Base-by-base conservation (phyloP, 1,140 invertebrate species). In the Panagrolaimus sp. region DNA sequence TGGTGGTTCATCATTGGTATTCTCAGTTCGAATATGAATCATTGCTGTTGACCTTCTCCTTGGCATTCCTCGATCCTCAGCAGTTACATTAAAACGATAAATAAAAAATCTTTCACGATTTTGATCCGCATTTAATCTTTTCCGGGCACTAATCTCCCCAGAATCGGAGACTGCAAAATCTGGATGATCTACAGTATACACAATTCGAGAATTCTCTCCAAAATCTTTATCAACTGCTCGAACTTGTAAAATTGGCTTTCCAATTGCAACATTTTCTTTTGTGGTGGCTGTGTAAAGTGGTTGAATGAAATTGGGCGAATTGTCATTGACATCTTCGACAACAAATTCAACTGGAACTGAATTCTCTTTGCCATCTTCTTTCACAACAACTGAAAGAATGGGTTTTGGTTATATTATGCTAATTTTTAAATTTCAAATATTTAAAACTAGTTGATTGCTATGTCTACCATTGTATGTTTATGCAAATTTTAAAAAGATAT, bases 261-360 rank as follows among this genome's bases (percentile, higher is more conserved):
- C 79, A 12, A 76, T 62, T 83, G 0, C 58, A 45, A 89, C 87
- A 84, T 94, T 90, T 85, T 95, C 93, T 46, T 88, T 86, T 1
- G 94, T 88, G 47, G 88, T 86, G 5, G 90, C 88, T 55, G 88
- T 89, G 80, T 94, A 96, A 0, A 90, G 87, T 44, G 88, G 86
- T 83, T 92, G 91, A 58, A 86, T 87, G 82, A 96, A 96, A 46
- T 88, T 86, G 2, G 93, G 93, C 10, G 88, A 86, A 83, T 95
- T 94, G 79, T 96, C 93, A 82, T 96, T 96, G 74, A 90, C 89
- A 84, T 96, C 93, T 8, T 87, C 86, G 3, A 96, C 87, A 0
- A 90, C 89, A 58, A 96, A 90, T 80, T 94, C 76, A 26, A 83
- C 44, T 15, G 69, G 78, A 14, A 75, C 80, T 7, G 21, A 63